These are phyloP conservation scores for Nicator chloris DNA, from an alignment of 2,113 vertebrate species.

Conservation along the genomic window DNA sequence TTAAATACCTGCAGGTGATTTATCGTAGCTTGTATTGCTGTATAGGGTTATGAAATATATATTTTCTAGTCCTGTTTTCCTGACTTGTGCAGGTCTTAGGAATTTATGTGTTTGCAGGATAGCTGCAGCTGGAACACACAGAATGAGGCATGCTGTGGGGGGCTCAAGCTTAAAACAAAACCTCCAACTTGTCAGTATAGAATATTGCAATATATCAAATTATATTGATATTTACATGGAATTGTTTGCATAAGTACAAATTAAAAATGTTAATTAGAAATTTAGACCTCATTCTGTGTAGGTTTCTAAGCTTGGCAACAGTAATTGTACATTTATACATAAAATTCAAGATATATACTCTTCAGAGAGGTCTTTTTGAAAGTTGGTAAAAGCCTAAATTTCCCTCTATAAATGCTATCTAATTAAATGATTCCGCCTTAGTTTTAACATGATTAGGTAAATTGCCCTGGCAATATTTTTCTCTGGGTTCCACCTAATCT, in stretches of 20 bases:
- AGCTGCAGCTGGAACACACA: constrained; percentile 10
- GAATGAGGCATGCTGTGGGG: background rate
- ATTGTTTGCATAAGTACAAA: constrained; percentile 49
- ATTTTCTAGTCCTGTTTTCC: background rate
- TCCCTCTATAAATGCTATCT: constrained; percentile 18
- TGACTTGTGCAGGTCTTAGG: background rate
- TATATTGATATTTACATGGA: constrained; percentile 5
- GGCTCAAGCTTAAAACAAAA: background rate
- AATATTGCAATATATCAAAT: background rate
- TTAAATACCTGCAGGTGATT: constrained; percentile 48
- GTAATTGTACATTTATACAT: background rate
- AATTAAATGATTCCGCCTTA: constrained; percentile 34
- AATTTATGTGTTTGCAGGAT: background rate
- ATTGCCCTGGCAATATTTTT: background rate
- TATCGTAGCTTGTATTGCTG: background rate
- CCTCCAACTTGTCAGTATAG: background rate
- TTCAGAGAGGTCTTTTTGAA: constrained; percentile 39
- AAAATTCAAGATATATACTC: constrained; percentile 24
- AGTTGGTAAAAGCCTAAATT: constrained; percentile 34
- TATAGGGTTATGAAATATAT: background rate
- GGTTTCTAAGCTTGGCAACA: background rate
- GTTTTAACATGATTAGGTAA: constrained; percentile 46
- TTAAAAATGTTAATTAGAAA: constrained; percentile 12
- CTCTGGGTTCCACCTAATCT: constrained; percentile 43
- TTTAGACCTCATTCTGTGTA: background rate